A percentile compares a stretch with the other conserved stretches of the same genome.
Conservation (phyloP, 2,797 vertebrate genomes). For the Erithacus rubecula region DNA sequence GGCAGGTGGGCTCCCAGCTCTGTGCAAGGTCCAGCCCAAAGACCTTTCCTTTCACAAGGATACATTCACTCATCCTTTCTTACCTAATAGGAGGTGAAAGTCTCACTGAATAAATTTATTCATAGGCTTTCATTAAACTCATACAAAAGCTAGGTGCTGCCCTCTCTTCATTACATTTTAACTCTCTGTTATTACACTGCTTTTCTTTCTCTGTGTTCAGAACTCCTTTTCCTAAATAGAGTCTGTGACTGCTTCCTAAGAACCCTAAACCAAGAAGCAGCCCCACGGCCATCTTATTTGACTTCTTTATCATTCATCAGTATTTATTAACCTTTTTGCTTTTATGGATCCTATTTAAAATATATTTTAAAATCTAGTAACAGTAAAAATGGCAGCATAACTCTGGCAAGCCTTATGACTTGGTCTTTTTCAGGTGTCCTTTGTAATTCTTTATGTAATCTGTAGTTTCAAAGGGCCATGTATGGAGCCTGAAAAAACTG, state of each 20-base stretch:
- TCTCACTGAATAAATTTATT: not conserved
- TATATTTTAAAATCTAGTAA: not conserved
- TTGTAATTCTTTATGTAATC: not conserved
- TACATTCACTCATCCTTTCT: not conserved
- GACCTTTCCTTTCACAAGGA: not conserved
- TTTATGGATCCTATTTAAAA: not conserved
- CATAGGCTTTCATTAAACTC: not conserved
- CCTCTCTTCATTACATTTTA: not conserved
- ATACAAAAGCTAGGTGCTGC: not conserved
- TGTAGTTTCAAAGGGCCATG: not conserved
- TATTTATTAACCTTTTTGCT: not conserved
- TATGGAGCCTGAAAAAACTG: not conserved
- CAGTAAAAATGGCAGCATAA: not conserved
- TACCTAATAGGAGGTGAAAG: not conserved
- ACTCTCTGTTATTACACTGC: not conserved
- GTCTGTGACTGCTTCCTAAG: not conserved
- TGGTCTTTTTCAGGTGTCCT: not conserved
- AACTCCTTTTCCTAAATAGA: not conserved
- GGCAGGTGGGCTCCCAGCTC: fast-evolving
- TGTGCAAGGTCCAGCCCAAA: not conserved
- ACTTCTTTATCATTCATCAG: not conserved
- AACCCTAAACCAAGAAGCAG: not conserved
- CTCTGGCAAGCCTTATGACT: not conserved
- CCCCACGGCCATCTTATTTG: not conserved
- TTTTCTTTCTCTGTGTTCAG: not conserved